Conservation (phyloP, 2,888 invertebrate genomes). For the Auanema sp. region DNA sequence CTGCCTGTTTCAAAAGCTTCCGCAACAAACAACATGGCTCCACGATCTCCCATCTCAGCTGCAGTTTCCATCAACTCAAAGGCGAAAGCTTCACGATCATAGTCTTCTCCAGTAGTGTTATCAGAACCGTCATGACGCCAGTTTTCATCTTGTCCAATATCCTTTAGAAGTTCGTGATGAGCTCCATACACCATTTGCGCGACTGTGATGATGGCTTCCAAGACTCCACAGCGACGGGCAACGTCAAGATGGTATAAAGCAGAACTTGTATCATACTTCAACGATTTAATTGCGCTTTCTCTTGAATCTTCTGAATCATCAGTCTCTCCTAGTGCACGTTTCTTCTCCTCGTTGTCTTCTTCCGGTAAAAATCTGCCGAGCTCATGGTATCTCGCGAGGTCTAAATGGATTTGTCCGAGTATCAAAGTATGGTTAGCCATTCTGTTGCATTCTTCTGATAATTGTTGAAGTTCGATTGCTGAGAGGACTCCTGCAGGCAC, state of each 20-base stretch:
- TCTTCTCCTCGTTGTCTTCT: conserved; percentile 31
- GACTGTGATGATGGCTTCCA: conserved; percentile 69
- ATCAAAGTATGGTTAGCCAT: conserved; percentile 64
- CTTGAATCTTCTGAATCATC: background rate
- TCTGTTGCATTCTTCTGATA: conserved; percentile 15
- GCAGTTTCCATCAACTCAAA: conserved; percentile 66
- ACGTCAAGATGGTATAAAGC: conserved; percentile 69
- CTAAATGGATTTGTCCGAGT: conserved; percentile 70
- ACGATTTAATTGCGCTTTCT: background rate
- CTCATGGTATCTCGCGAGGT: conserved; percentile 70
- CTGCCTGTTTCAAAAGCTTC: conserved; percentile 68
- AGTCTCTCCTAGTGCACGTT: conserved; percentile 16
- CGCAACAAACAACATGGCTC: conserved; percentile 69
- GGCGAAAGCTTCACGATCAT: conserved; percentile 59
- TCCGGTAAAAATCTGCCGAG: conserved; percentile 67
- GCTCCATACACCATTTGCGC: conserved; percentile 67
- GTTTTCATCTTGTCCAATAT: conserved; percentile 65
- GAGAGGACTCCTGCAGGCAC: conserved; percentile 49
- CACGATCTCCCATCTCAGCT: conserved; percentile 68
- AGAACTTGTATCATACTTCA: conserved; percentile 67
- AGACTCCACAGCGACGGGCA: conserved; percentile 68
- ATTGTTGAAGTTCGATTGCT: conserved; percentile 64
- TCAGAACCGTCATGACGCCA: conserved; percentile 23
- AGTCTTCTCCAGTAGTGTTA: conserved; percentile 55
- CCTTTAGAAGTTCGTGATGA: conserved; percentile 68